phyloP scores from a whole-genome alignment of 2,113 vertebrate genomes.

The Sminthopsis crassicaudata region DNA sequence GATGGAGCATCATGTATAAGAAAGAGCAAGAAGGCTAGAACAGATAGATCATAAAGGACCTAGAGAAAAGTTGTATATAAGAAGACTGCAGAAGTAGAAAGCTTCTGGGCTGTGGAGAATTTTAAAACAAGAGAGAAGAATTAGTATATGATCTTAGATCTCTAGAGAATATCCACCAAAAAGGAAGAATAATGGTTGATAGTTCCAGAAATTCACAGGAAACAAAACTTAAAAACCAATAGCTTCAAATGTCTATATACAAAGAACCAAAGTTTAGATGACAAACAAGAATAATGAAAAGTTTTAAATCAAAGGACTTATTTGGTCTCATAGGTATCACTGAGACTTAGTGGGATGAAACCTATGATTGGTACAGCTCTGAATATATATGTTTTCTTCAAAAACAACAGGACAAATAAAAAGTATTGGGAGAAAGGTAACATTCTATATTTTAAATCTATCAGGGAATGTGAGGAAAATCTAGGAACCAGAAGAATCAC shows the following conservation, averaged over 20 bases:
- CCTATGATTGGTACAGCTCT: not conserved
- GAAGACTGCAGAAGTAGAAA: not conserved
- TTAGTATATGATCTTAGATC: not conserved
- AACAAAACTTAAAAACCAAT: not conserved
- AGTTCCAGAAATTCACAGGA: not conserved
- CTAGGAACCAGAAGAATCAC: not conserved
- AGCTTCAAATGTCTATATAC: not conserved
- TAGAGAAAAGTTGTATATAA: not conserved
- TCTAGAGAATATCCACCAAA: not conserved
- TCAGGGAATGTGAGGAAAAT: not conserved
- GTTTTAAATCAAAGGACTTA: not conserved
- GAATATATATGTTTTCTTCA: not conserved
- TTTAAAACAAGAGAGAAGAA: not conserved
- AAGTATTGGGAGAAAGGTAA: not conserved
- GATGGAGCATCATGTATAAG: not conserved
- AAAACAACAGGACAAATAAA: not conserved
- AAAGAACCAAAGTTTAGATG: not conserved
- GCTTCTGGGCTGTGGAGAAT: not conserved
- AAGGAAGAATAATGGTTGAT: not conserved
- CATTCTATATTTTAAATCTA: not conserved
- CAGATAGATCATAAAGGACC: not conserved
- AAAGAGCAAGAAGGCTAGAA: not conserved
- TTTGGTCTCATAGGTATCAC: not conserved
- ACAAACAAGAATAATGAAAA: not conserved
- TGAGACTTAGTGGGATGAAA: not conserved